Evolutionary conservation across 2,113 vertebrate species (phyloP).

Genomic region (Hemichromis elongatus): DNA sequence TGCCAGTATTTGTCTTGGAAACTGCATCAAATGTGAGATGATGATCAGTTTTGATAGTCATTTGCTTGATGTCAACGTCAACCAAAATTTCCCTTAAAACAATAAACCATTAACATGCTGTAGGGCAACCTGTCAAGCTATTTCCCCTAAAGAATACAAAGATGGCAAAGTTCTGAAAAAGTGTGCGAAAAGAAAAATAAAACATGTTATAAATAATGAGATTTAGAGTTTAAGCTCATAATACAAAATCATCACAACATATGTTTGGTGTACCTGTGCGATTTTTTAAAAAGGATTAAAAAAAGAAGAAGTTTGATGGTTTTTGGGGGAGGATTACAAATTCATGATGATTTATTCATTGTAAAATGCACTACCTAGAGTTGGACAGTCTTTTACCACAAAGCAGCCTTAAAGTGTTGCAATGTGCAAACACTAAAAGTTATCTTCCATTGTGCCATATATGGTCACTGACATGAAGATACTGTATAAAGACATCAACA

Average conservation of each 20-base stretch:
- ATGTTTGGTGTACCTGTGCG: neutral
- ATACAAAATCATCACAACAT: neutral
- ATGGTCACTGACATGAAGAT: constrained; percentile 22
- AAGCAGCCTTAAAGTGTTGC: neutral
- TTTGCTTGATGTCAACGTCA: neutral
- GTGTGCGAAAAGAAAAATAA: neutral
- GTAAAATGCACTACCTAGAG: neutral
- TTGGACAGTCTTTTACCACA: neutral
- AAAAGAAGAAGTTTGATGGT: neutral
- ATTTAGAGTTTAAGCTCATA: neutral
- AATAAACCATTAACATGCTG: neutral
- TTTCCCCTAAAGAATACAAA: neutral
- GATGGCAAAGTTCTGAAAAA: neutral
- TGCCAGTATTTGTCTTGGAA: constrained; percentile 8
- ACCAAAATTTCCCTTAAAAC: neutral
- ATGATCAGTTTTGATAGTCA: neutral
- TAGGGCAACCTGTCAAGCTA: neutral
- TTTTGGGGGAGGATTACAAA: neutral
- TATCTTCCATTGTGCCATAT: constrained; percentile 20
- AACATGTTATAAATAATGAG: neutral
- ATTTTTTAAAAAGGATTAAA: neutral
- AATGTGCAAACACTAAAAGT: neutral
- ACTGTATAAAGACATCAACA: constrained; percentile 35
- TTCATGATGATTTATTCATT: neutral
- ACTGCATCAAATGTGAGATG: neutral